Conservation (phyloP, 2,888 invertebrate genomes). For the Lasiommata megera region DNA sequence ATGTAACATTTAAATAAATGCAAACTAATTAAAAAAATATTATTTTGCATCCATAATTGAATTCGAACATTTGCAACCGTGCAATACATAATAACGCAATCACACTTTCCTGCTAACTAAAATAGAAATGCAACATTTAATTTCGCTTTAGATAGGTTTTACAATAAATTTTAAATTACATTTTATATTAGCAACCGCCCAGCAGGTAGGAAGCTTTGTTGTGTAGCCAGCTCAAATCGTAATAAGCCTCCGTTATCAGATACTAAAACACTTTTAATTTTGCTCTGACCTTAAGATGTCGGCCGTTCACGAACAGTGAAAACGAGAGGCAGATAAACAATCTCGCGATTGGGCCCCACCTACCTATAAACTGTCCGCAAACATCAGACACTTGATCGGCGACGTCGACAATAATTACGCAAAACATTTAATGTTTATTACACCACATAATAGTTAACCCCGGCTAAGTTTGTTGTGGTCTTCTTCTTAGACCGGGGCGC, state of each 20-base stretch:
- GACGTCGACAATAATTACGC: neutral
- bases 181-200: slow-evolving; percentile 24
- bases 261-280: slow-evolving; percentile 79
- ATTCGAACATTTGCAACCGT: neutral
- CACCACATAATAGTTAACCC: no score
- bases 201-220: slow-evolving; percentile 56
- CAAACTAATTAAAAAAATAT: neutral
- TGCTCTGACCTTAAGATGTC: slow-evolving; percentile 70
- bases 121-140: slow-evolving; percentile 10
- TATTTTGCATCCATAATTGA: no score
- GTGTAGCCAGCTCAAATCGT: slow-evolving; percentile 51
- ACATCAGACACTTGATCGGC: slow-evolving; percentile 18
- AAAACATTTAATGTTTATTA: neutral
- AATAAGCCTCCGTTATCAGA: slow-evolving; percentile 74
- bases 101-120: neutral
- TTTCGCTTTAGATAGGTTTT: neutral
- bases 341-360: slow-evolving; percentile 64
- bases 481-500: no score
- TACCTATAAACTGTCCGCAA: slow-evolving; percentile 39
- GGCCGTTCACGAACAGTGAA: slow-evolving; percentile 73
- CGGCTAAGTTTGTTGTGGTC: no score
- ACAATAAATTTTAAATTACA: slow-evolving; percentile 21
- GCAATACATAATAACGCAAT: neutral
- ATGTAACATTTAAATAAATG: neutral
- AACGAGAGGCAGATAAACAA: slow-evolving; percentile 75